phyloP scores from a whole-genome alignment of 2,113 vertebrate genomes.

The Platycercus adscitus region DNA sequence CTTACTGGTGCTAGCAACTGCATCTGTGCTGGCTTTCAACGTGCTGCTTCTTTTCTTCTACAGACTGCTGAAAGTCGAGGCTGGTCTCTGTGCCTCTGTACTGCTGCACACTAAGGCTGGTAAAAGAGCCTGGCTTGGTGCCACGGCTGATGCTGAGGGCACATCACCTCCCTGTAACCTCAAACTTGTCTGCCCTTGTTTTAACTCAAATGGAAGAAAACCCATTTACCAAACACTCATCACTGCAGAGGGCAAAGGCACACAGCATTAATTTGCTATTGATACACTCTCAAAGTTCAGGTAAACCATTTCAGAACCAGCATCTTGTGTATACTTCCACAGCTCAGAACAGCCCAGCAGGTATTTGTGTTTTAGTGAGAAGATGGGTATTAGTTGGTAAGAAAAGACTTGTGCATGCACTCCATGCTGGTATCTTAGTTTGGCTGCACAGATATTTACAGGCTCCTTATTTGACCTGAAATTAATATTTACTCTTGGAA shows the following conservation, averaged over 20 bases:
- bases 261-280: not conserved
- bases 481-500: not conserved
- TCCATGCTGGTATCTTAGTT: not conserved
- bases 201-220: not conserved
- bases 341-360: not conserved
- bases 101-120: rapidly evolving
- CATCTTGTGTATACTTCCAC: no score
- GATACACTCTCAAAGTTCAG: not conserved
- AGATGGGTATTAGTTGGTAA: not conserved
- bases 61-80: not conserved
- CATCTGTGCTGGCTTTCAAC: not conserved
- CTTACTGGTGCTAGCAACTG: not conserved
- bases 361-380: not conserved
- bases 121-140: not conserved
- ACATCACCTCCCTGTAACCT: not conserved
- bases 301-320: not conserved
- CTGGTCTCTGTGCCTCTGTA: no score
- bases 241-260: not conserved
- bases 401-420: rapidly evolving
- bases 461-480: not conserved
- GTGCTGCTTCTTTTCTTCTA: not conserved
- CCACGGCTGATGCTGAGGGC: not conserved
- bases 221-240: not conserved
- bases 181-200: not conserved
- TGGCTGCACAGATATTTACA: not conserved